Base-by-base conservation (phyloP, 2,888 invertebrate genomes). In the Camponotus fellah region DNA sequence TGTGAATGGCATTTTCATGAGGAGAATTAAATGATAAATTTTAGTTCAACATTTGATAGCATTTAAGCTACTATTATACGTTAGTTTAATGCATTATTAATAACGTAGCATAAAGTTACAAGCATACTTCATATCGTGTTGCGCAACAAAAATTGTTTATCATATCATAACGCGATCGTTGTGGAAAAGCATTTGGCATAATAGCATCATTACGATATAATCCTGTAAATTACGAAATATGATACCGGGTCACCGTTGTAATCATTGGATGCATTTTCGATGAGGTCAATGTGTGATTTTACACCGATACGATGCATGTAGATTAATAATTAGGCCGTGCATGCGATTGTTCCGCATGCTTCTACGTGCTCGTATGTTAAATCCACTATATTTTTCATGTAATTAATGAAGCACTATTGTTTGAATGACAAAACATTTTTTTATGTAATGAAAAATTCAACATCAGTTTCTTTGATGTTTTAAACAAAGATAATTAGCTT, bases 291-390 rank as follows among this genome's bases (percentile, higher is more conserved):
- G 37, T 8, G 26, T 37, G 43, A 71, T 72, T 72, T 79, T 72
- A 49, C 60, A 17, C 34, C 46, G 37, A 43, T 10, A 43, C n/a
- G 43, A 46, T 58, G 34, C 21, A 46, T 43, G 37, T 62, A 72
- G 37, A 80, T 80, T 80, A 80, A 80, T 80, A 80, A 80, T 80
- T 80, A 62, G 60, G 26, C 71, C 46, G 8, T n/a, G 49, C 14
- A 9, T 12, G 69, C 34, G 12, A 60, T 3, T 46, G 37, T 72
- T 60, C 46, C 37, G 60, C 26, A 21, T 21, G 43, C 34, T 60
- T 43, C 32, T 68, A 40, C 40, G 14, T 56, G 14, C 2, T 56
- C 17, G 17, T n/a, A 56, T 60, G 46, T 60, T 37, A 60, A 58
- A 60, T 8, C 17, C 17, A 10, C 10, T 21, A 79, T 37, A 60